Evolutionary conservation across 2,888 invertebrate genomes (phyloP).

Genomic region (Orthosia gothica): DNA sequence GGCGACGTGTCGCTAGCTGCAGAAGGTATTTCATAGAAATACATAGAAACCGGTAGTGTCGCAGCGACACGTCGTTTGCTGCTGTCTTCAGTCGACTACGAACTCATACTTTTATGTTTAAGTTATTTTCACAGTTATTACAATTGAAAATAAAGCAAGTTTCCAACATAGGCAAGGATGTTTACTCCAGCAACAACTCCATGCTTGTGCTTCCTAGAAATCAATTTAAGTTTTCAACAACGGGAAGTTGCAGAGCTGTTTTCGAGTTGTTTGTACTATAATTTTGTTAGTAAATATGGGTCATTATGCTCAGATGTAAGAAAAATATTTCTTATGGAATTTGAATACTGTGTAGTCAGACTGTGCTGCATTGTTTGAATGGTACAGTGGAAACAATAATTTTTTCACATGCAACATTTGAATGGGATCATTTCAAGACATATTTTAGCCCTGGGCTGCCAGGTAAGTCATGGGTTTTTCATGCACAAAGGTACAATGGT

Average conservation of each 20-base stretch:
- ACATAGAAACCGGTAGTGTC: no score
- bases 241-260: not conserved
- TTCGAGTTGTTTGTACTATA: constrained; percentile 3
- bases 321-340: constrained; percentile 1
- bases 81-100: not conserved
- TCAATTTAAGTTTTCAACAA: constrained; percentile 36
- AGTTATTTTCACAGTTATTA: not conserved
- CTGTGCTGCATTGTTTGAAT: not conserved
- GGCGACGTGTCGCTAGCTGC: no score
- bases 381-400: not conserved
- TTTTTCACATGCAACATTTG: not conserved
- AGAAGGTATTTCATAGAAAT: no score
- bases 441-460: no score
- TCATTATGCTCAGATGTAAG: not conserved
- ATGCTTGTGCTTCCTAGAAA: constrained; percentile 9
- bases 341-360: not conserved
- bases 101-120: no score
- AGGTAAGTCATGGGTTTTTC: no score
- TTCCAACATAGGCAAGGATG: not conserved
- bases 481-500: no score
- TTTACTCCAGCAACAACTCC: not conserved
- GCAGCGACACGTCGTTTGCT: no score
- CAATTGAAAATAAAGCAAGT: not conserved
- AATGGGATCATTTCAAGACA: no score
- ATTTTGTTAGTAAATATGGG: constrained; percentile 13